These are phyloP conservation scores for Mastacembelus armatus DNA, from an alignment of 2,797 vertebrate genomes.

Conservation along the genomic window DNA sequence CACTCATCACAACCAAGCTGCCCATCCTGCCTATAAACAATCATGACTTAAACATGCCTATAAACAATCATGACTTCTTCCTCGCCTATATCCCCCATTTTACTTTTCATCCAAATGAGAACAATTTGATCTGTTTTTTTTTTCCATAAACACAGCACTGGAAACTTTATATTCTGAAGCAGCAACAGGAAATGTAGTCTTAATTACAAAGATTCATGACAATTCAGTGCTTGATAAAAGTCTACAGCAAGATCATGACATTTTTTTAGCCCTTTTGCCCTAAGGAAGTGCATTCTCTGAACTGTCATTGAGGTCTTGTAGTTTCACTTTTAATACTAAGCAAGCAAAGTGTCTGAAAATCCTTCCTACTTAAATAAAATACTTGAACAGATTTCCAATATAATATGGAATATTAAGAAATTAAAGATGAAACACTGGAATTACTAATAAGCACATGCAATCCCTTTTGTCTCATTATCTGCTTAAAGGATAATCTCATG, in stretches of 20 bases:
- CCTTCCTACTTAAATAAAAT: background rate
- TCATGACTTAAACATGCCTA: background rate
- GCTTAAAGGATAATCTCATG: slow-evolving; percentile 7
- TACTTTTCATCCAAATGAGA: background rate
- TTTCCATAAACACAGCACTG: background rate
- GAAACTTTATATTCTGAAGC: background rate
- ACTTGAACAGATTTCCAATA: background rate
- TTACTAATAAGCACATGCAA: slow-evolving; percentile 7
- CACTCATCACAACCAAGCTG: background rate
- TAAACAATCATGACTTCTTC: background rate
- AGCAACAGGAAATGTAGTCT: background rate
- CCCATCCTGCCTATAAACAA: background rate
- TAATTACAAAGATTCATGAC: too few relatives aligned
- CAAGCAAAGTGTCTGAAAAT: background rate
- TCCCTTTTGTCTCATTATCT: slow-evolving; percentile 4
- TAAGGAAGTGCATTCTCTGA: slow-evolving; percentile 15
- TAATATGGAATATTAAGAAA: background rate
- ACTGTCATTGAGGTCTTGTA: background rate
- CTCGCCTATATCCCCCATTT: background rate
- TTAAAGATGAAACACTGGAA: background rate
- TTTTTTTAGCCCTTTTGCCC: background rate
- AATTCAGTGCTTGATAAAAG: too few relatives aligned
- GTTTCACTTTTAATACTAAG: slow-evolving; percentile 20
- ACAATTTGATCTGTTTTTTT: background rate
- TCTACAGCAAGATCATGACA: too few relatives aligned